A percentile compares a stretch with the other conserved stretches of the same genome.
These are phyloP conservation scores for Ciconia boyciana DNA, from an alignment of 2,113 vertebrate genomes.

Conservation along the genomic window DNA sequence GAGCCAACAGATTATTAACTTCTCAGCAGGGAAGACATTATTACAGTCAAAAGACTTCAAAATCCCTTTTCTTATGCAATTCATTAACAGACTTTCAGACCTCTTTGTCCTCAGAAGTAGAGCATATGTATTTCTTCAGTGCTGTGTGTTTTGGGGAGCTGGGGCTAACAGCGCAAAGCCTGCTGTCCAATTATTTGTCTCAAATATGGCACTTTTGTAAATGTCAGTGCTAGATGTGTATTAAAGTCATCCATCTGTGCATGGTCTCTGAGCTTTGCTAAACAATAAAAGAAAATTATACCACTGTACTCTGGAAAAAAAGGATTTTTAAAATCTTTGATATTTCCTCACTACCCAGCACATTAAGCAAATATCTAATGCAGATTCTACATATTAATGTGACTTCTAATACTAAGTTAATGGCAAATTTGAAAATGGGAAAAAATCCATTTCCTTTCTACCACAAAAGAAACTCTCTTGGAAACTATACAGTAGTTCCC, in stretches of 20 bases:
- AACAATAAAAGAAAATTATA: constrained; percentile 1
- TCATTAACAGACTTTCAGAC: constrained; percentile 38
- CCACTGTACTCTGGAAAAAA: not conserved
- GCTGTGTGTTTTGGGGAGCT: not conserved
- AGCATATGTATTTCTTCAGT: not conserved
- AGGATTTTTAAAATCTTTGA: rapidly evolving
- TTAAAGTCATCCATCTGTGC: constrained; percentile 51
- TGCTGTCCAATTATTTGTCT: constrained; percentile 41
- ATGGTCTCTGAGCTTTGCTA: not conserved
- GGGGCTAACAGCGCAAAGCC: not conserved
- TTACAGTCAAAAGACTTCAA: constrained; percentile 35
- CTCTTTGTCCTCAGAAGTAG: not conserved
- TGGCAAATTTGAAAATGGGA: not conserved
- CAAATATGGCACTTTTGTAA: constrained; percentile 4
- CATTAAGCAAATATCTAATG: not conserved
- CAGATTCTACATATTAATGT: not conserved
- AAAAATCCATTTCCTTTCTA: not conserved
- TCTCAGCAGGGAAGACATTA: constrained; percentile 27
- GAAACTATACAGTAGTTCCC: not conserved
- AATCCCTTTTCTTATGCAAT: constrained; percentile 1
- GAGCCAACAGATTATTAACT: constrained; percentile 56
- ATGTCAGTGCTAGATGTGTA: constrained; percentile 8
- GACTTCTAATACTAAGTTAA: not conserved
- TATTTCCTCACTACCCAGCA: not conserved
- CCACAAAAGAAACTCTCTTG: not conserved